These are phyloP conservation scores for Alexandromys fortis DNA, from an alignment of 2,113 vertebrate species.

Conservation along the genomic window DNA sequence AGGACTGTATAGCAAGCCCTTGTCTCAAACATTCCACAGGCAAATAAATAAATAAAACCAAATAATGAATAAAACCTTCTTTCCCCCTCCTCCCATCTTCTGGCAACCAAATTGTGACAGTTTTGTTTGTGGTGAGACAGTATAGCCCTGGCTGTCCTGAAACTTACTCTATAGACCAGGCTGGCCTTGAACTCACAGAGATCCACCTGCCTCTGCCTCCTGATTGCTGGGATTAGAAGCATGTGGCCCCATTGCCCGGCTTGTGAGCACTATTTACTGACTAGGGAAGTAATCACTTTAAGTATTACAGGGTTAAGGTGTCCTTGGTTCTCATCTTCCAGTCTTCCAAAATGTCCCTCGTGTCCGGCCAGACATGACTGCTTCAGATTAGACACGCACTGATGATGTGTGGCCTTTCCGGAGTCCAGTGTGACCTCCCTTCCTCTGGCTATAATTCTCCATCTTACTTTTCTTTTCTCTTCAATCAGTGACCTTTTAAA, in stretches of 20 bases:
- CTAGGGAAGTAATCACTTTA: not conserved
- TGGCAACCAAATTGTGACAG: not conserved
- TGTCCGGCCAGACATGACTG: not conserved
- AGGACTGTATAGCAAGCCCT: not conserved
- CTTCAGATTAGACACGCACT: no score
- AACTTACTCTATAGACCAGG: not conserved
- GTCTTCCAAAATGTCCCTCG: not conserved
- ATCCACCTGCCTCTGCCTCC: not conserved
- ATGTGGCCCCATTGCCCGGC: not conserved
- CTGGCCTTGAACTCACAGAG: not conserved
- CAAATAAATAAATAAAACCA: not conserved
- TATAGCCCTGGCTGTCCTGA: not conserved
- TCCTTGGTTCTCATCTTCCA: not conserved
- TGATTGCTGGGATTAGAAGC: not conserved
- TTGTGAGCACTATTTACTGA: not conserved
- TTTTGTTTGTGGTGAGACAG: not conserved
- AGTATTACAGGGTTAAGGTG: not conserved
- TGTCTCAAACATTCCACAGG: not conserved
- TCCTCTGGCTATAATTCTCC: not conserved
- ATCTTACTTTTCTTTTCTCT: not conserved
- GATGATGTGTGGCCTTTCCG: not conserved
- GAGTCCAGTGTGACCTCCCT: not conserved
- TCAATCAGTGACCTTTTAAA: not conserved
- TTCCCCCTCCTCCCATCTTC: accelerated
- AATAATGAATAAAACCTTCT: not conserved